Percentiles rank a stretch among this genome's conserved stretches.
Conservation (phyloP, 1,140 invertebrate genomes). For the Reticulitermes speratus region DNA sequence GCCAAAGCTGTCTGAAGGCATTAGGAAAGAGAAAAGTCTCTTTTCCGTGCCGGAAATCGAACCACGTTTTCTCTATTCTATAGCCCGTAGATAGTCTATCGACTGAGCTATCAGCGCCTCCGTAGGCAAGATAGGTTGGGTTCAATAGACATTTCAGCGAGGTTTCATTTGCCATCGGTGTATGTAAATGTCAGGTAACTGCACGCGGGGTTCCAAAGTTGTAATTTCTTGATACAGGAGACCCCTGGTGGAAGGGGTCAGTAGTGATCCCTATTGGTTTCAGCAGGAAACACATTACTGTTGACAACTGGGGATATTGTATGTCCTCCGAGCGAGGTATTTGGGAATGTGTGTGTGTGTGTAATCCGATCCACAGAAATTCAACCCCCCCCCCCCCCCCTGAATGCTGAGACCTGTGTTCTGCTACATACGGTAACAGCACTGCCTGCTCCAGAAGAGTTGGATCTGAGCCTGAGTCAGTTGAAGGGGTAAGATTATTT, state of each 20-base stretch:
- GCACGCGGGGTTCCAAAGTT: background rate
- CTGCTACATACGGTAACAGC: background rate
- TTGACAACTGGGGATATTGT: conserved; percentile 10
- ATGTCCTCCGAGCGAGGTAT: background rate
- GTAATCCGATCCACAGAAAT: background rate
- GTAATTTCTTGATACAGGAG: background rate
- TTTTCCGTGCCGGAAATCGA: too few relatives aligned
- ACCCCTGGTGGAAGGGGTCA: background rate
- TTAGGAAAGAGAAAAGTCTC: too few relatives aligned
- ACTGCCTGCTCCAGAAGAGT: background rate
- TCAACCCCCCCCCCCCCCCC: background rate
- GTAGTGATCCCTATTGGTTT: background rate
- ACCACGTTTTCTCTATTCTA: too few relatives aligned
- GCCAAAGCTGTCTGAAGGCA: too few relatives aligned
- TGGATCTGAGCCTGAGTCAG: background rate
- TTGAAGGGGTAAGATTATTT: background rate
- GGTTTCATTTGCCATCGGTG: too few relatives aligned
- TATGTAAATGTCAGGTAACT: too few relatives aligned
- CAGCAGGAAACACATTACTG: conserved; percentile 3
- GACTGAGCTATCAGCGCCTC: too few relatives aligned
- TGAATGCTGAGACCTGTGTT: background rate
- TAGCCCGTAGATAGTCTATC: too few relatives aligned
- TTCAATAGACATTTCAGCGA: too few relatives aligned
- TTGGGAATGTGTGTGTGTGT: background rate
- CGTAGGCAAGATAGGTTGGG: too few relatives aligned